phyloP scores from a whole-genome alignment of 2,888 invertebrate genomes.

The Pristionchus fissidentatus region DNA sequence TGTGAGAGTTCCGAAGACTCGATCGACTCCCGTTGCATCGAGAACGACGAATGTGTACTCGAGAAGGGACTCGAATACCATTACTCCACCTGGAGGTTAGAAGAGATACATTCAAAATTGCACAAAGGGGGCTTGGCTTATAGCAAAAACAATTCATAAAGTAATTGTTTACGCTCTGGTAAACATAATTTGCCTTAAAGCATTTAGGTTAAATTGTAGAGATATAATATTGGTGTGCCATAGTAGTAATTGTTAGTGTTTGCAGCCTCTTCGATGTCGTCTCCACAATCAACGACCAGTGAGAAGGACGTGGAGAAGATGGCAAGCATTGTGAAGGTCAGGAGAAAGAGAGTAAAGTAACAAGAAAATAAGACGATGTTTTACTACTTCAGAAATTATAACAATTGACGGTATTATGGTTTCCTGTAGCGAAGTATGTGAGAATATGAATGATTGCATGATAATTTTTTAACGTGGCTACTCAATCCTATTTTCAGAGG shows the following conservation, averaged over 20 bases:
- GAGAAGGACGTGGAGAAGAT: conserved; percentile 23
- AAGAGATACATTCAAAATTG: no score
- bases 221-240: no score
- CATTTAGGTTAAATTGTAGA: no score
- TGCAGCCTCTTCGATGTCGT: background rate
- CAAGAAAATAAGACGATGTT: background rate
- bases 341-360: background rate
- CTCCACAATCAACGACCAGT: background rate
- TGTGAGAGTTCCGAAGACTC: background rate
- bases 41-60: background rate
- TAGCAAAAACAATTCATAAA: no score
- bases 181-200: no score
- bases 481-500: no score
- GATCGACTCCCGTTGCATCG: background rate
- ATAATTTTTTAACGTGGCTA: no score
- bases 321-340: background rate
- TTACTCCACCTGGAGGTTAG: conserved; percentile 3
- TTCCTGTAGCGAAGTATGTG: background rate
- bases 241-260: background rate
- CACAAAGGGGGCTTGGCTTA: no score
- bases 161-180: no score
- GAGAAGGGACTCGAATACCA: background rate
- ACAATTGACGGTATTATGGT: background rate
- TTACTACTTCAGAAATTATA: no score
- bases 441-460: background rate